Evolutionary conservation across 35 echinoderm and acorn worm species (phyloP), one percentile per base, ranked within the genome.

Genomic region (Stichopus chloronotus): DNA sequence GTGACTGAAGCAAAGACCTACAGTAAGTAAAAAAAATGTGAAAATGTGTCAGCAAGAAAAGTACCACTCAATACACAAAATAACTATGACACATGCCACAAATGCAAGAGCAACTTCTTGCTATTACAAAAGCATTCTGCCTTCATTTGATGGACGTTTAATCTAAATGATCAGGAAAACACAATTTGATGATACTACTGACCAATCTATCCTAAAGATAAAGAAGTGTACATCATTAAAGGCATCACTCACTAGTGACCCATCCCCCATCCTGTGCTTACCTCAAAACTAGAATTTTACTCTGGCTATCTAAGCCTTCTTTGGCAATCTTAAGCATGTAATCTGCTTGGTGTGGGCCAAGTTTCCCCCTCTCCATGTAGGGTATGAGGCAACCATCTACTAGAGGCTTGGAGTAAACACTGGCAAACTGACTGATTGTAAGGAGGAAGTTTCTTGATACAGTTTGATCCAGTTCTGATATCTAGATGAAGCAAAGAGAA

Each of bases 341-440:
- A 17, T 89, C 87, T 10, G 65, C 24, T 25, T 89, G 87, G 59
- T 89, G 23, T 52, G 87, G 59, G 5, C 87, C 87, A 5, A 89
- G 52, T 7, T 6, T 61, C 9, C 60, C 11, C 9, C 61, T 61
- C 52, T 72, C 23, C 4, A 89, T 58, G 60, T 63, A 89, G 7
- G 87, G 87, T 7, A 89, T 72, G 2, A 89, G 30, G 14, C 59
- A 89, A n/a, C 87, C 87, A 19, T 89, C 87, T 17, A 89, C 9
- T 8, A 89, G 65, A 43, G 87, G 23, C 60, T 89, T 89, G 13
- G 87, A 43, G 61, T 63, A 89, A 19, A 16, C 16, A 58, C 52
- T 30, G 6, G 57, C 87, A 74, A 89, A 89, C 52, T 71, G 87
- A n/a, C 14, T 43, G 19, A 89, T 7, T 16, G 87, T 63, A 21